Percentiles rank a stretch among this genome's conserved stretches.
Conservation (phyloP, 2,888 invertebrate species). For the Eutolmus rufibarbis region DNA sequence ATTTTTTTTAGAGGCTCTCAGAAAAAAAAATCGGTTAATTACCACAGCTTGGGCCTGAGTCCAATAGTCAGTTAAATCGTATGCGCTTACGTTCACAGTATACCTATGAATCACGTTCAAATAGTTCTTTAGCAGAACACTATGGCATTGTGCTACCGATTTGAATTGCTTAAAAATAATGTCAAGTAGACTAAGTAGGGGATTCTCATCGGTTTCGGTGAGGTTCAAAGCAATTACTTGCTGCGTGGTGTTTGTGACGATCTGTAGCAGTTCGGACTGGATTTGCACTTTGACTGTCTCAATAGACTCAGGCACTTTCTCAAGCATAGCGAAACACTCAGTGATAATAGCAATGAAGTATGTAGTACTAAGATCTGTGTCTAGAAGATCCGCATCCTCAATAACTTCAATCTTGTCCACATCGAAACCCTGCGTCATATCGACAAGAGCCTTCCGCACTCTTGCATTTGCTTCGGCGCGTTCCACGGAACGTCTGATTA, state of each 20-base stretch:
- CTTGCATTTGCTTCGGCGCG: conserved; percentile 65
- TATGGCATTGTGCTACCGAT: conserved; percentile 79
- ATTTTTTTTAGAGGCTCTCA: not conserved
- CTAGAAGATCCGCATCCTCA: conserved; percentile 68
- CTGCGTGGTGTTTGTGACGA: conserved; percentile 81
- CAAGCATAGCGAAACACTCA: conserved; percentile 83
- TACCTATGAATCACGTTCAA: conserved; percentile 70
- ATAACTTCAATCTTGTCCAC: conserved; percentile 64
- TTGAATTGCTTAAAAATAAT: conserved; percentile 84
- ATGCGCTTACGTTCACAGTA: conserved; percentile 63
- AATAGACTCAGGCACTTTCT: conserved; percentile 84
- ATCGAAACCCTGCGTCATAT: conserved; percentile 63
- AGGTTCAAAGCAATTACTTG: conserved; percentile 69
- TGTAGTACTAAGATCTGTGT: conserved; percentile 70
- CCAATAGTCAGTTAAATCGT: conserved; percentile 85
- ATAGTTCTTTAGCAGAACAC: conserved; percentile 71
- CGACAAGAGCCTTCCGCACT: conserved; percentile 66
- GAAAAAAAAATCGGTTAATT: conserved; percentile 56
- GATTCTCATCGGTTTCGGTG: conserved; percentile 59
- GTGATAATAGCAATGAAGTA: conserved; percentile 81
- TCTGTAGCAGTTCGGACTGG: conserved; percentile 79
- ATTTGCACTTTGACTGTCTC: conserved; percentile 85
- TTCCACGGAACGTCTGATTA: conserved; percentile 68
- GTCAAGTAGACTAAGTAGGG: conserved; percentile 71
- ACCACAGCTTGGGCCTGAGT: conserved; percentile 88